Evolutionary conservation across 2,888 invertebrate species (phyloP).

Genomic region (Mongoloraphidia duomilia): DNA sequence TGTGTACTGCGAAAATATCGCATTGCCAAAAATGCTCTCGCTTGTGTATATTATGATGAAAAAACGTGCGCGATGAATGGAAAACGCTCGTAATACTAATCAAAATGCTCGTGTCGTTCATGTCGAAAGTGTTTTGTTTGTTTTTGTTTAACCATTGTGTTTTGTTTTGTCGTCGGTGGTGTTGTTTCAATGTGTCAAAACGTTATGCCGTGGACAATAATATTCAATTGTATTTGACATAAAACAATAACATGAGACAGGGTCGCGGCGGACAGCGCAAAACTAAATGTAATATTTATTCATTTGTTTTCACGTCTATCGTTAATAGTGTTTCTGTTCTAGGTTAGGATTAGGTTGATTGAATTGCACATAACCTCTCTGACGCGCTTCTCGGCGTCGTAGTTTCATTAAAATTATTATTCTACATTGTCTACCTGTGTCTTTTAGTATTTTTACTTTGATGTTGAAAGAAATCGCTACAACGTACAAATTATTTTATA

Average conservation of each 20-base stretch:
- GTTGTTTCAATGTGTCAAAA: constrained; percentile 10
- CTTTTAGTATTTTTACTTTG: no score
- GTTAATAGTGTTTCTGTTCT: constrained; percentile 7
- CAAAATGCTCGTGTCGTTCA: no score
- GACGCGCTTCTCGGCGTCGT: not conserved
- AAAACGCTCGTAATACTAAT: no score
- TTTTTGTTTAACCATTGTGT: no score
- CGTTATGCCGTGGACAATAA: constrained; percentile 23
- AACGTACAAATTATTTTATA: no score
- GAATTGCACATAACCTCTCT: not conserved
- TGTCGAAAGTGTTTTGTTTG: no score
- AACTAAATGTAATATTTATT: constrained; percentile 35
- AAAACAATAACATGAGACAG: constrained; percentile 32
- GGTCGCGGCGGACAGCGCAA: constrained; percentile 38
- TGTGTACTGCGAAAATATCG: no score
- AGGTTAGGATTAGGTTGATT: not conserved
- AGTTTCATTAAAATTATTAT: not conserved
- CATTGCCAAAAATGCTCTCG: no score
- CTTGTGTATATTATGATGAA: no score
- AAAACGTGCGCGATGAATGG: no score
- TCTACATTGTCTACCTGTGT: not conserved
- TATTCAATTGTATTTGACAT: constrained; percentile 20
- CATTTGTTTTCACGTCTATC: not conserved
- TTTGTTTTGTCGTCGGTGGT: no score
- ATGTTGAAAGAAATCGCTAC: no score